These are phyloP conservation scores for Trissoscelio sp. DNA, from an alignment of 2,888 invertebrate species.

Conservation along the genomic window DNA sequence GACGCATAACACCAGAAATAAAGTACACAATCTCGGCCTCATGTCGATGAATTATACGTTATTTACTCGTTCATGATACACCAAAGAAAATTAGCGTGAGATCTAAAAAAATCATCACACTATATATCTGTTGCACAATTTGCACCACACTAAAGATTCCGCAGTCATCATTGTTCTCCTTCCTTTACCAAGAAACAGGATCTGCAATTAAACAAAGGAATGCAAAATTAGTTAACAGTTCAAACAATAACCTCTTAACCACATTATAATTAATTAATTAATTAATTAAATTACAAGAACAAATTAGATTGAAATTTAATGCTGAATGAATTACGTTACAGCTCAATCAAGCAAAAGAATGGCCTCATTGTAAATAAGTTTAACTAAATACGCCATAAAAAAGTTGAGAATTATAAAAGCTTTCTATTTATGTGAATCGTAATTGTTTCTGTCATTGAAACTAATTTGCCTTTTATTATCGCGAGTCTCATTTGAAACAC, in stretches of 20 bases:
- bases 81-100: slow-evolving; percentile 65
- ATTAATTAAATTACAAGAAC: too few species aligned
- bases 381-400: too few species aligned
- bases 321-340: too few species aligned
- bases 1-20: slow-evolving; percentile 79
- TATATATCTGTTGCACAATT: slow-evolving; percentile 60
- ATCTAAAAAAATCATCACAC: slow-evolving; percentile 64
- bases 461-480: slow-evolving; percentile 30
- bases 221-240: slow-evolving; percentile 36
- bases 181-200: slow-evolving; percentile 57
- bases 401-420: too few species aligned
- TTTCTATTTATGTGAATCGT: not conserved
- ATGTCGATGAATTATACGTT: slow-evolving; percentile 78
- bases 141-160: slow-evolving; percentile 51
- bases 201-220: slow-evolving; percentile 65
- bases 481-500: slow-evolving; percentile 22
- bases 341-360: too few species aligned
- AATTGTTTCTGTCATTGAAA: slow-evolving; percentile 26
- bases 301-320: too few species aligned
- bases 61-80: slow-evolving; percentile 80
- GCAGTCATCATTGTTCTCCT: slow-evolving; percentile 43
- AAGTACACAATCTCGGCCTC: slow-evolving; percentile 81
- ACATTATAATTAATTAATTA: not conserved
- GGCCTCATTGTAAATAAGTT: too few species aligned
- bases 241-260: slow-evolving; percentile 1